Evolutionary conservation across 1,140 invertebrate genomes (phyloP).

Genomic region (Cepaea nemoralis): DNA sequence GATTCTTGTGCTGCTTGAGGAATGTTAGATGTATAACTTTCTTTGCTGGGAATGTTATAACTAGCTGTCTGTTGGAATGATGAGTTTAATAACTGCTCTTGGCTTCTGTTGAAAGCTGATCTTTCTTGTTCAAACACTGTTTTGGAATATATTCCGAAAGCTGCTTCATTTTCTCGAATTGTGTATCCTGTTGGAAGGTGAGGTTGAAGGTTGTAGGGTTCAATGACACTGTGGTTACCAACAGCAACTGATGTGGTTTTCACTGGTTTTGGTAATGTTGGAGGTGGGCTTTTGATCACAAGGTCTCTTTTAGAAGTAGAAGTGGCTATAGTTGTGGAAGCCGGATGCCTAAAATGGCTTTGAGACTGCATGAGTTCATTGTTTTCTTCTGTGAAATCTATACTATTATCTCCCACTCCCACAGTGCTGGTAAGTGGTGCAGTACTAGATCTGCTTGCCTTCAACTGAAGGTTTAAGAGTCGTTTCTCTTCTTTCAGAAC

Average conservation of each 20-base stretch:
- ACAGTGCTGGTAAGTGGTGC: constrained; percentile 47
- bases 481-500: constrained; percentile 83
- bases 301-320: background rate
- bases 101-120: background rate
- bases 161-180: constrained; percentile 50
- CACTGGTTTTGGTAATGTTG: constrained; percentile 54
- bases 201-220: constrained; percentile 62
- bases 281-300: constrained; percentile 48
- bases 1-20: background rate
- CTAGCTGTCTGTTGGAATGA: background rate
- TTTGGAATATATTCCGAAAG: constrained; percentile 45
- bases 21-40: background rate
- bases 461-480: constrained; percentile 77
- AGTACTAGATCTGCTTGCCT: constrained; percentile 52
- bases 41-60: background rate
- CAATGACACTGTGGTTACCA: constrained; percentile 64
- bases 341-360: background rate
- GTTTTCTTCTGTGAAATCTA: background rate
- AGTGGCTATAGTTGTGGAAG: background rate
- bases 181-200: constrained; percentile 57
- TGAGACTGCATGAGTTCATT: background rate
- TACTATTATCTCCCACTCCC: background rate
- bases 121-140: background rate
- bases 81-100: background rate
- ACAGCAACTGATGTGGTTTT: constrained; percentile 55